Evolutionary conservation across 2,797 vertebrate genomes (phyloP), one percentile per base, ranked within the genome.

Genomic region (Acrossocheilus wenchowensis): DNA sequence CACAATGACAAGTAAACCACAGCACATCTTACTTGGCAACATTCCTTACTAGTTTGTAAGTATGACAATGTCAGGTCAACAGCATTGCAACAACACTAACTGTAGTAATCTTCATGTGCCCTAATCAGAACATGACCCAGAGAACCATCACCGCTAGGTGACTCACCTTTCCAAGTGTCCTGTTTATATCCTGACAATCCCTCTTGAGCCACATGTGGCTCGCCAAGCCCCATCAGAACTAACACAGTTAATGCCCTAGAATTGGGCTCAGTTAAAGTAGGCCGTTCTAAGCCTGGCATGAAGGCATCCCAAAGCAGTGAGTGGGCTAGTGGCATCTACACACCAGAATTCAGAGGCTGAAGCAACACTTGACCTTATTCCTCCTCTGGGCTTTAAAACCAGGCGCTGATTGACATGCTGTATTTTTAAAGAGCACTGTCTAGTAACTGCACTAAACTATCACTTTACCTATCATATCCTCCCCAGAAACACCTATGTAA

Each of bases 221-320:
- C 74, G 17, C 39, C 82, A 71, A 66, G 77, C 54, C 85, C 85
- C 86, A 84, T 54, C 78, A 85, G 86, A 84, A 87, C 89, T 89
- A 91, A 88, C 89, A 91, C 87, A 90, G 75, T 90, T 91, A 90
- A 90, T 90, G 91, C 82, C 89, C 91, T 87, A 92, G 88, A 91
- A 92, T 89, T 88, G 84, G 89, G 89, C 89, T 92, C 83, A 34
- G 41, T 80, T 80, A 90, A 91, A 91, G 82, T 92, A 91, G 90
- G 91, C 73, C 88, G 23, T 79, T 89, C 60, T 21, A 43, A 88
- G 82, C 79, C 50, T 68, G 50, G 79, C 57, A 86, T 81, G 78
- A 85, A 82, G 82, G 86, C 82, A 87, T 81, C 45, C 79, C 41
- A 78, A 77, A 73, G 82, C 78, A 68, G 21, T 2, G 72, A 84